These are phyloP conservation scores for Dendrolimus punctatus DNA, from an alignment of 1,140 invertebrate species.

Conservation along the genomic window DNA sequence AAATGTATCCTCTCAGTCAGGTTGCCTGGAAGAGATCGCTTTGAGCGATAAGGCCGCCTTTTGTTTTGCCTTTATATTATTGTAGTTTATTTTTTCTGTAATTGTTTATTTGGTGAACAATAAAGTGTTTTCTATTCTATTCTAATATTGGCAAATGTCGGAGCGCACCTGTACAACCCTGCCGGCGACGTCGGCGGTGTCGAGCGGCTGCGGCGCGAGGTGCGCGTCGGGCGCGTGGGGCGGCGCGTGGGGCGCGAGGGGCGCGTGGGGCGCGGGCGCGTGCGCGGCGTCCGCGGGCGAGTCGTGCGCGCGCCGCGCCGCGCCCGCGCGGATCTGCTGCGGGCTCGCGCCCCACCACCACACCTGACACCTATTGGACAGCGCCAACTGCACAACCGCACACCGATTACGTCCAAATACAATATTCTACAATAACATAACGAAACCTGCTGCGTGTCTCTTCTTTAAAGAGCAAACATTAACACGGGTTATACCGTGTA, in stretches of 20 bases:
- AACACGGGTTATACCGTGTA: too few relatives aligned
- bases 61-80: too few relatives aligned
- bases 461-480: too few relatives aligned
- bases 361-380: slow-evolving; percentile 32
- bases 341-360: slow-evolving; percentile 50
- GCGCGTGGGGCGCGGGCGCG: slow-evolving; percentile 10
- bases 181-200: slow-evolving; percentile 27
- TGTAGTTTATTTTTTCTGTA: too few relatives aligned
- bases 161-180: slow-evolving; percentile 26
- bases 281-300: slow-evolving; percentile 4
- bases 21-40: too few relatives aligned
- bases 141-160: too few relatives aligned
- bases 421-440: too few relatives aligned
- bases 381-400: slow-evolving; percentile 27
- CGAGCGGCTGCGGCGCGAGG: slow-evolving; percentile 27
- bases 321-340: slow-evolving; percentile 44
- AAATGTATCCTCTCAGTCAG: too few relatives aligned
- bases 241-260: slow-evolving; percentile 7
- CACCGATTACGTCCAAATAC: slow-evolving; percentile 1
- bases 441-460: too few relatives aligned
- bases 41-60: too few relatives aligned
- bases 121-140: too few relatives aligned
- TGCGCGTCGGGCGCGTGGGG: slow-evolving; percentile 22
- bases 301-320: slow-evolving; percentile 22
- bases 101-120: too few relatives aligned